Percentiles rank a stretch among this genome's conserved stretches.
Evolutionary conservation across 2,888 invertebrate species (phyloP).

Genomic region (Orthosia gracilis): DNA sequence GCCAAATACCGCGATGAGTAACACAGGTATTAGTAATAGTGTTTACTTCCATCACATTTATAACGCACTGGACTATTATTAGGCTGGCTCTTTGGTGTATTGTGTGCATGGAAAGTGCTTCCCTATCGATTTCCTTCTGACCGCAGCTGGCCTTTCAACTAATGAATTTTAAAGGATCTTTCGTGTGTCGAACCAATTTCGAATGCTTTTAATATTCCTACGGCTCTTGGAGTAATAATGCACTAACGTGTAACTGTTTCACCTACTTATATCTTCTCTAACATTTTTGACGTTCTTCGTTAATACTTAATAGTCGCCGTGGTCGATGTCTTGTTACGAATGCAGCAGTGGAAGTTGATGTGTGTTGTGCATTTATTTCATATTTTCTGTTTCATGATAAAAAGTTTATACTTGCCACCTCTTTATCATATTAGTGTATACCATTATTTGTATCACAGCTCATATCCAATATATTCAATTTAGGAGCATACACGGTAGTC

Average conservation of each 20-base stretch:
- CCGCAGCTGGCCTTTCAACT: not conserved
- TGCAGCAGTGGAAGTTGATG: not conserved
- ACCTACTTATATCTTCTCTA: not conserved
- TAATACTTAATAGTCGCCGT: conserved; percentile 14
- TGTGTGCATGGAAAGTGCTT: conserved; percentile 15
- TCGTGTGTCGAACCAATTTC: conserved; percentile 1
- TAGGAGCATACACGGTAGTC: not conserved
- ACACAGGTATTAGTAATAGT: conserved; percentile 70
- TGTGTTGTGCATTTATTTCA: not conserved
- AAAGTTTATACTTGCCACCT: not conserved
- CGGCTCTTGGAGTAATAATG: not conserved
- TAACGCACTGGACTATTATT: conserved; percentile 57
- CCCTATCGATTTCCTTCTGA: not conserved
- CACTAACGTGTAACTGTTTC: not conserved
- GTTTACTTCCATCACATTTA: conserved; percentile 68
- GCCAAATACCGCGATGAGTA: conserved; percentile 85
- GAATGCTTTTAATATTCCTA: not conserved
- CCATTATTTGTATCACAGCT: not conserved
- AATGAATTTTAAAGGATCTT: conserved; percentile 22
- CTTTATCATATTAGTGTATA: not conserved
- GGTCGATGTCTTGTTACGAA: not conserved
- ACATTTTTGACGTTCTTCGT: not conserved
- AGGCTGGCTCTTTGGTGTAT: conserved; percentile 36
- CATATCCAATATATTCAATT: not conserved
- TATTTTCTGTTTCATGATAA: not conserved